A percentile compares a stretch with the other conserved stretches of the same genome.
Conservation (phyloP, 2,113 vertebrate genomes). For the Dicaeum eximium region DNA sequence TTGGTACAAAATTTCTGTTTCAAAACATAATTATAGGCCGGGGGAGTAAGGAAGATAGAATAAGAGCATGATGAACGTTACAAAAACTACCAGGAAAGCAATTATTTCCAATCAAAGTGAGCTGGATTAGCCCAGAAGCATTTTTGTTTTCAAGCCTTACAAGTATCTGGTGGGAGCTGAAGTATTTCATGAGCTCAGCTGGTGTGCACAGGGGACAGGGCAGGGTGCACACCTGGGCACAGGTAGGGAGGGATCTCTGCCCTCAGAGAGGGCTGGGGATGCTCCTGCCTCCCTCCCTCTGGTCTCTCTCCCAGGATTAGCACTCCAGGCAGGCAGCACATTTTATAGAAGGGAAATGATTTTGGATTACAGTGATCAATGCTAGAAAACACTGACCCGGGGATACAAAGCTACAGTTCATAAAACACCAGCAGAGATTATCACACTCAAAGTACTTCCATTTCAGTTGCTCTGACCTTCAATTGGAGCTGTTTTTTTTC, state of each 20-base stretch:
- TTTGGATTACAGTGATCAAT: not conserved
- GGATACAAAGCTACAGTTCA: not conserved
- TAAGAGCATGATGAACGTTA: not conserved
- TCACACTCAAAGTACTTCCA: not conserved
- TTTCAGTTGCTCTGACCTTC: not conserved
- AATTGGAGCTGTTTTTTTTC: not conserved
- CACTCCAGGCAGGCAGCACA: not conserved
- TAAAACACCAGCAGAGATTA: not conserved
- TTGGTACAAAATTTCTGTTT: not conserved
- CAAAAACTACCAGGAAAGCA: not conserved
- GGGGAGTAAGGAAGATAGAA: not conserved
- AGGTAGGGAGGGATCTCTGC: not conserved
- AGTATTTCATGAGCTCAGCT: not conserved
- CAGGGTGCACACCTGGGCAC: accelerated
- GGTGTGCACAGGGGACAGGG: accelerated
- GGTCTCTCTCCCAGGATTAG: not conserved
- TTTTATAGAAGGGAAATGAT: not conserved
- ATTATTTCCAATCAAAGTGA: not conserved
- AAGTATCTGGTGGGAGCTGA: not conserved
- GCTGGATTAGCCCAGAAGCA: not conserved
- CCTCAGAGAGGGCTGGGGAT: not conserved
- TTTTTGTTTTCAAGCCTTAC: not conserved
- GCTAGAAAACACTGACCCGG: not conserved
- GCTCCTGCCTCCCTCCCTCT: not conserved
- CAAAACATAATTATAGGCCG: not conserved